Conservation (phyloP, 2,113 vertebrate species). For the Anarrhichthys ocellatus region DNA sequence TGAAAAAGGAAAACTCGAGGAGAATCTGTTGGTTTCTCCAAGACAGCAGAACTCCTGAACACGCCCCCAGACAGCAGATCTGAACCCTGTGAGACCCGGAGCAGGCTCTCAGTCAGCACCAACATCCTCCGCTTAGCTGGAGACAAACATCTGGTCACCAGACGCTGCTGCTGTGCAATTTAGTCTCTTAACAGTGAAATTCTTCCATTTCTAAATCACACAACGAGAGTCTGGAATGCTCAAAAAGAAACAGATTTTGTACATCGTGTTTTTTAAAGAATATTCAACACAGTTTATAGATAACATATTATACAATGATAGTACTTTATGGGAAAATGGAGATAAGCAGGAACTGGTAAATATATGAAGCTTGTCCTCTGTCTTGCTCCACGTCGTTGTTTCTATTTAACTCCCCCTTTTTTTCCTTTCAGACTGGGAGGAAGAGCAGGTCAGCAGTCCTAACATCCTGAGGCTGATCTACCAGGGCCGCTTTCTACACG, state of each 20-base stretch:
- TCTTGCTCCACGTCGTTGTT: not conserved
- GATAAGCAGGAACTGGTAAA: not conserved
- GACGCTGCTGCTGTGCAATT: slow-evolving; percentile 53
- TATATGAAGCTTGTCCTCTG: not conserved
- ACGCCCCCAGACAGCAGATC: slow-evolving; percentile 48
- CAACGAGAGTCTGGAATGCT: not conserved
- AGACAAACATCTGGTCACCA: slow-evolving; percentile 75
- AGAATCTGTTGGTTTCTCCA: not conserved
- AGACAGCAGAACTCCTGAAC: too few relatives aligned
- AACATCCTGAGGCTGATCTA: slow-evolving; percentile 98
- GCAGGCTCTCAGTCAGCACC: slow-evolving; percentile 56
- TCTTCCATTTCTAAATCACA: not conserved
- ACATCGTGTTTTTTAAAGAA: not conserved
- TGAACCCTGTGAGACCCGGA: slow-evolving; percentile 61
- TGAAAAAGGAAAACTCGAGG: not conserved
- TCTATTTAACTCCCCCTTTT: slow-evolving; percentile 27
- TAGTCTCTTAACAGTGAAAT: not conserved
- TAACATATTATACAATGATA: not conserved
- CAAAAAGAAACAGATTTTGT: not conserved
- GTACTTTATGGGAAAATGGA: not conserved
- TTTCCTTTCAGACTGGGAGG: slow-evolving; percentile 91
- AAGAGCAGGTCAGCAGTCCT: slow-evolving; percentile 98
- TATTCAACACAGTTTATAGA: not conserved
- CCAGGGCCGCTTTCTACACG: slow-evolving; percentile 98
- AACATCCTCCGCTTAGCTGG: slow-evolving; percentile 60